Base-by-base conservation (phyloP, 2,113 vertebrate genomes). In the Lichenostomus cassidix region DNA sequence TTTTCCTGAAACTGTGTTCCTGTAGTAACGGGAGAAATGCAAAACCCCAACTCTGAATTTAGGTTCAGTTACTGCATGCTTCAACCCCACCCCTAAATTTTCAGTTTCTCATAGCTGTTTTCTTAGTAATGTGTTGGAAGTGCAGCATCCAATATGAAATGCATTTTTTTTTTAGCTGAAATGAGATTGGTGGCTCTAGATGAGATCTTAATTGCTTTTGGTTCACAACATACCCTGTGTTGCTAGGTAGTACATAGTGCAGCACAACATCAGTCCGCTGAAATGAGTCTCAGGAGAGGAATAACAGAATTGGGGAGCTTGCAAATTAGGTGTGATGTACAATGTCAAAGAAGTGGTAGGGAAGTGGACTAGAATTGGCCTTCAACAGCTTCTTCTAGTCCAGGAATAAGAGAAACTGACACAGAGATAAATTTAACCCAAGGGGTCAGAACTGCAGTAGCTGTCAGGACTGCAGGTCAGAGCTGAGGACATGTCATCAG, bases 141-240 rank as follows among this genome's bases (percentile, higher is more conserved):
- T 53, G 63, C 70, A 60, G 67, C 59, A 65, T 88, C 63, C n/a
- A 7, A 23, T 37, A 83, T 74, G 55, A 88, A 88, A 62, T 47
- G 12, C 6, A 0, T 27, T 33, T 37, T 21, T n/a, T 53, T 65
- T 20, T 31, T 28, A 86, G 31, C 44, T 87, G 56, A 85, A 94
- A 89, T 75, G 62, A 78, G 70, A 80, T 83, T 55, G 87, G 93
- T 89, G 81, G 77, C 93, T 89, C 64, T 71, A 86, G 46, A 73
- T 3, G 41, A 89, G 78, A 37, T 96, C 68, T 91, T 95, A 95
- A 94, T 96, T 94, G 74, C 74, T 89, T 95, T 93, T 94, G 53
- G 60, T 85, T 89, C 65, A 65, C 70, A 93, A 41, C 76, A 77
- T 75, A 33, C 42, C 69, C 68, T 27, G 60, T 92, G 88, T 96